Conservation (phyloP, 2,888 invertebrate species). For the Acrocyrtus sp. region DNA sequence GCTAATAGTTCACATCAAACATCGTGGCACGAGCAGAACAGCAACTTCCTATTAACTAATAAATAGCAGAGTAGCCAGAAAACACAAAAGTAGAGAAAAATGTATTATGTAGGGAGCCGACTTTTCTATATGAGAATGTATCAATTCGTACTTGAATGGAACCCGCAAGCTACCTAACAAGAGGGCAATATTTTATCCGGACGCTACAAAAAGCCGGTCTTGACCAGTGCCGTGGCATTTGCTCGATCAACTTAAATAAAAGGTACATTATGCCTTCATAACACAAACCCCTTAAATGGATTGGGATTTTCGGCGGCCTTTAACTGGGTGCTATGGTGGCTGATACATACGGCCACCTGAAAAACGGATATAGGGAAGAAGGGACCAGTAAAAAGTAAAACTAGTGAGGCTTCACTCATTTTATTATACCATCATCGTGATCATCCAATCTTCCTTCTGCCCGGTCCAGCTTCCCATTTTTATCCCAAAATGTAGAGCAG, state of each 20-base stretch:
- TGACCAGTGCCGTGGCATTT: constrained; percentile 6
- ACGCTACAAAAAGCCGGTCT: constrained; percentile 11
- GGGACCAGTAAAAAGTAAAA: too few species aligned
- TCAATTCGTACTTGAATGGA: constrained; percentile 6
- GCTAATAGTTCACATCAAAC: constrained; percentile 19
- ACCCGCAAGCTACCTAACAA: constrained; percentile 2
- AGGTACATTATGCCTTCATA: constrained; percentile 12
- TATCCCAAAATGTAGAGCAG: too few species aligned
- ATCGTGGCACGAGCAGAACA: constrained; percentile 3
- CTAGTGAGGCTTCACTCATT: too few species aligned
- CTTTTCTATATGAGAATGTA: background rate
- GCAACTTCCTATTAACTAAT: constrained; percentile 13
- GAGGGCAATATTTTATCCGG: constrained; percentile 1
- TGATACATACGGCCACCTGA: too few species aligned
- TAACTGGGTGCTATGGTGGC: too few species aligned
- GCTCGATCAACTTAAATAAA: constrained; percentile 9
- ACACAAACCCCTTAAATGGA: constrained; percentile 8
- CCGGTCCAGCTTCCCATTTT: too few species aligned
- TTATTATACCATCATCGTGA: too few species aligned
- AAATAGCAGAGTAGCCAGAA: constrained; percentile 3
- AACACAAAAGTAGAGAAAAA: constrained; percentile 3
- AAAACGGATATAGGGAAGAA: too few species aligned
- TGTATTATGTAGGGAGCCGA: too few species aligned
- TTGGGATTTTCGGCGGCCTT: too few species aligned
- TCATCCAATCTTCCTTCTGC: too few species aligned